Conservation (phyloP, 2,797 vertebrate species). For the Otolemur crassicaudatus region DNA sequence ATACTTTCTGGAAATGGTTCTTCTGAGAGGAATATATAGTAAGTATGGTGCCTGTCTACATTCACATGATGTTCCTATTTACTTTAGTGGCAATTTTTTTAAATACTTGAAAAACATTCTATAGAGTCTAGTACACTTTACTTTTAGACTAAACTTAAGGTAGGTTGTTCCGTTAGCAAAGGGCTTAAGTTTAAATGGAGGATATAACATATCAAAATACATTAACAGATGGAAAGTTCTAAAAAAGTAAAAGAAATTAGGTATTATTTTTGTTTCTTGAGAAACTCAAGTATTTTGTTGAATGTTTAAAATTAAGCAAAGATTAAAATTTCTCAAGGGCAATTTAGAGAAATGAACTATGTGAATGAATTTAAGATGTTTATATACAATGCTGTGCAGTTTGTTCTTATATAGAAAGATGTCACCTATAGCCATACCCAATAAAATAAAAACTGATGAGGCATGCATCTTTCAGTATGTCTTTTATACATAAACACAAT, state of each 20-base stretch:
- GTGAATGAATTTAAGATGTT: constrained; percentile 79
- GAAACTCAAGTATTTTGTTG: constrained; percentile 55
- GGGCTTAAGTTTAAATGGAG: neutral
- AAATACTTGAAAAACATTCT: constrained; percentile 44
- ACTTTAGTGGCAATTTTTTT: neutral
- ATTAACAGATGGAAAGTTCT: constrained; percentile 31
- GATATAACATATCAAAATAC: neutral
- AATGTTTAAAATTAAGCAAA: constrained; percentile 70
- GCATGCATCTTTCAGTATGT: constrained; percentile 80
- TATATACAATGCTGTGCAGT: constrained; percentile 73
- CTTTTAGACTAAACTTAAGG: neutral
- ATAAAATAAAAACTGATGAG: constrained; percentile 76
- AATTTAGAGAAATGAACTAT: constrained; percentile 79
- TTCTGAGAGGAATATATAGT: neutral
- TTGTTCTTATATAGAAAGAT: constrained; percentile 71
- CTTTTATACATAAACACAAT: constrained; percentile 81
- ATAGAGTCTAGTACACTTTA: constrained; percentile 22
- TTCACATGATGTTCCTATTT: neutral
- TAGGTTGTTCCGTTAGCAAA: constrained; percentile 36
- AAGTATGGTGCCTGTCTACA: neutral
- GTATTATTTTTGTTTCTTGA: constrained; percentile 20
- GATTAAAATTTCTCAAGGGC: constrained; percentile 67
- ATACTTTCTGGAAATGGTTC: neutral
- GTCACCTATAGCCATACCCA: constrained; percentile 68
- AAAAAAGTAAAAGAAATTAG: neutral